Percentiles rank a stretch among this genome's conserved stretches.
phyloP scores from a whole-genome alignment of 2,888 invertebrate species.

The Epinotia ramella region DNA sequence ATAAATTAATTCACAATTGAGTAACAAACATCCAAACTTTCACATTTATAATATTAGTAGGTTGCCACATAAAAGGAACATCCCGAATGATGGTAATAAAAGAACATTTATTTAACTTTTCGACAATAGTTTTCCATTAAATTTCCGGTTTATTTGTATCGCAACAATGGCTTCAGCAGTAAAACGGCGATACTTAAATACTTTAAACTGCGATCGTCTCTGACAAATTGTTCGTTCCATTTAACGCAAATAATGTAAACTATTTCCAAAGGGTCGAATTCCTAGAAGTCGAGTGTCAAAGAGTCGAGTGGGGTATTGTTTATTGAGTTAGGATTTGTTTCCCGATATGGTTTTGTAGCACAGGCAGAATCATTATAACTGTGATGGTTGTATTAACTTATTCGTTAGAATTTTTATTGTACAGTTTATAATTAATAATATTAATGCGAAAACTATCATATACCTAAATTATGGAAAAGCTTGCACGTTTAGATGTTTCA shows the following conservation, averaged over 20 bases:
- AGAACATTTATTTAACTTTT: background rate
- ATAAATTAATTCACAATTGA: too few relatives aligned
- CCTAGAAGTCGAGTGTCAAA: background rate
- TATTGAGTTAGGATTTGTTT: background rate
- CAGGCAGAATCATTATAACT: too few relatives aligned
- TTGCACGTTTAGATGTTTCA: too few relatives aligned
- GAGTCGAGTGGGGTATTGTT: background rate
- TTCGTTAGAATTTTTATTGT: too few relatives aligned
- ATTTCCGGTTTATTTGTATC: background rate
- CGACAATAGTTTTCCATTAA: background rate
- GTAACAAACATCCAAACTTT: too few relatives aligned
- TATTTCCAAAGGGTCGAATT: conserved; percentile 20
- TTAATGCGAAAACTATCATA: too few relatives aligned
- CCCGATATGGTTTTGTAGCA: background rate
- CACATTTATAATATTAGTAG: too few relatives aligned
- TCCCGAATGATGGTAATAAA: background rate
- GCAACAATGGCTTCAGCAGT: background rate
- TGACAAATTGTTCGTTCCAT: conserved; percentile 17
- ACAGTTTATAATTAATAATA: too few relatives aligned
- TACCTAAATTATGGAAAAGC: too few relatives aligned
- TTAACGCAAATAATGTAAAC: conserved; percentile 25
- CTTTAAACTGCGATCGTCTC: conserved; percentile 7
- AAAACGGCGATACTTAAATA: background rate
- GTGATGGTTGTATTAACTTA: too few relatives aligned
- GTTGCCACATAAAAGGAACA: background rate